Evolutionary conservation across 2,888 invertebrate species (phyloP), one percentile per base, ranked within the genome.

Genomic region (Cynaeus angustus): DNA sequence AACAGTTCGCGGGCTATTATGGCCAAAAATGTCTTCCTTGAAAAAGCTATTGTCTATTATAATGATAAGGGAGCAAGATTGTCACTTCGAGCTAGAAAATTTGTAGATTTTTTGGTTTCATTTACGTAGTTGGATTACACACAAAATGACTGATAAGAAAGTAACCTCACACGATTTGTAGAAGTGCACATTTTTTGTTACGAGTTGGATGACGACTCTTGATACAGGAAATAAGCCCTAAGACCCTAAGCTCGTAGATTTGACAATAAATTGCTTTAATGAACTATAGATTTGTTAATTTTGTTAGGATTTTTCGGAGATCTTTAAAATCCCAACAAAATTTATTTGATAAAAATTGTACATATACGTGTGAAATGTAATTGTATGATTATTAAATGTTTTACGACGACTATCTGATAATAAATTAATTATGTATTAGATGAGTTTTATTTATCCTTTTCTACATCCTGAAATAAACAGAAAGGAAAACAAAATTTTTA

Each of bases 21-120:
- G 80, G 83, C 83, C 83, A 83, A 83, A 84, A 81, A 83, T 84
- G 84, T 84, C 84, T 84, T 84, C 84, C 84, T 83, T 83, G 82
- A 80, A 72, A 67, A 68, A 68, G 68, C 68, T 68, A 68, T 68
- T 68, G 68, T 68, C 68, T 68, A 68, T 68, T 68, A 68, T 78
- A 77, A 78, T 77, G 76, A 58, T 66, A 76, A 79, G 80, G 80
- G 82, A 81, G 80, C 81, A 80, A 81, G 75, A 78, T 80, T 81
- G 80, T 81, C 82, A 80, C 79, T 81, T 78, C 80, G 80, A 80
- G 81, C 81, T 81, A 76, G 74, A 66, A 56, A 72, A 43, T 48
- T 43, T 53, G 50, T 50, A 50, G 50, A 48, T n/a, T 14, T 7
- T 37, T 37, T 14, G n/a, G 30, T 28, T 50, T 21, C 33, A 45